Evolutionary conservation across 2,113 vertebrate genomes (phyloP).

Genomic region (Hiodon tergisus): DNA sequence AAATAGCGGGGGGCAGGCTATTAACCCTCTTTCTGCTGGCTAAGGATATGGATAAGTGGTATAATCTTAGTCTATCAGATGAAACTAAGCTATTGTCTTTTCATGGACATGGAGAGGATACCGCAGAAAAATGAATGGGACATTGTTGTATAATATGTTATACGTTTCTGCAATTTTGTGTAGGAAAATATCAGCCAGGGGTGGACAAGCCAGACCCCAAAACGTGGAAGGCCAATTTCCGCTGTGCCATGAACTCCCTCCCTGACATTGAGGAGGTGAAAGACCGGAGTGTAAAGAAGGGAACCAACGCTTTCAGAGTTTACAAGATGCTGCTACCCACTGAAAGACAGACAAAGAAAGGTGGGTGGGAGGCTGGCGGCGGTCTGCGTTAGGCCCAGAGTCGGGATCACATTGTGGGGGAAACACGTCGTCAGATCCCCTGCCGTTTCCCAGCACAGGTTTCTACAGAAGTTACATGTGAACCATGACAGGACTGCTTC

Average conservation of each 20-base stretch:
- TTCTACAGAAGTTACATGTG: too few species aligned
- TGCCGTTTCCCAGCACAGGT: too few species aligned
- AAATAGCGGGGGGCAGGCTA: too few species aligned
- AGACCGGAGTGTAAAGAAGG: conserved; percentile 91
- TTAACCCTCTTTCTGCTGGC: not conserved
- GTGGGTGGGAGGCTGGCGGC: conserved; percentile 50
- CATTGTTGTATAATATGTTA: not conserved
- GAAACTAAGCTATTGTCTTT: not conserved
- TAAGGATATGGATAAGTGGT: not conserved
- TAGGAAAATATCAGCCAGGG: conserved; percentile 80
- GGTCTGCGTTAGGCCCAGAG: not conserved
- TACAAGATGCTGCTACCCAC: conserved; percentile 88
- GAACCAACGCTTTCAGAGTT: conserved; percentile 94
- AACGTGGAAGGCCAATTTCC: conserved; percentile 87
- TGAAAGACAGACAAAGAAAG: conserved; percentile 85
- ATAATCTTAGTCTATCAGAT: too few species aligned
- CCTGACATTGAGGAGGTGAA: conserved; percentile 88
- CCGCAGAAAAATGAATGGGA: too few species aligned
- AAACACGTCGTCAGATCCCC: too few species aligned
- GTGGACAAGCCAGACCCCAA: conserved; percentile 82
- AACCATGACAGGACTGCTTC: too few species aligned
- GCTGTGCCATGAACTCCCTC: conserved; percentile 84
- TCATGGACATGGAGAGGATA: too few species aligned
- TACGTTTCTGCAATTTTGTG: conserved; percentile 22
- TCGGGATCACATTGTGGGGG: too few species aligned